Evolutionary conservation across 2,113 vertebrate species (phyloP).

Genomic region (Trematomus loennbergii): DNA sequence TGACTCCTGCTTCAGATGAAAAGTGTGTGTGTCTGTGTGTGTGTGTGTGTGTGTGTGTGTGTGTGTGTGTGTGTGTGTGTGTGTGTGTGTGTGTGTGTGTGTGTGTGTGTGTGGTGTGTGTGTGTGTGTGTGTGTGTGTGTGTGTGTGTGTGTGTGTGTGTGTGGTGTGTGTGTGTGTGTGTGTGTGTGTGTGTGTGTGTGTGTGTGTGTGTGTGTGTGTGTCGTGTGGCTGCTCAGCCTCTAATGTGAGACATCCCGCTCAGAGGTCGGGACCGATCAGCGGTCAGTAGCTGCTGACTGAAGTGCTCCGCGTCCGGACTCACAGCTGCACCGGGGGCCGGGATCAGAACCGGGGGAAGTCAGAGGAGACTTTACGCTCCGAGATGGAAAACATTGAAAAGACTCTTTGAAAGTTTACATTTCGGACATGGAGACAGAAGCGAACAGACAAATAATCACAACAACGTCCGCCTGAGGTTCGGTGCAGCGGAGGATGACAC

Average conservation of each 20-base stretch:
- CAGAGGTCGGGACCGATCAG: slow-evolving; percentile 28
- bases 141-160: neutral
- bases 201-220: slow-evolving; percentile 18
- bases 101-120: neutral
- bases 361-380: slow-evolving; percentile 19
- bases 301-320: slow-evolving; percentile 7
- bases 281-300: slow-evolving; percentile 38
- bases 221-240: slow-evolving; percentile 41
- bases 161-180: slow-evolving; percentile 1
- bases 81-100: no score
- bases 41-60: no score
- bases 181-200: neutral
- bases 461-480: slow-evolving; percentile 3
- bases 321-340: neutral
- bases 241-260: neutral
- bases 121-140: neutral
- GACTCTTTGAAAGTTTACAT: slow-evolving; percentile 51
- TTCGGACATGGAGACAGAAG: slow-evolving; percentile 40
- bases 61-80: no score
- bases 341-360: neutral
- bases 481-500: slow-evolving; percentile 56
- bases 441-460: neutral
- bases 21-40: no score
- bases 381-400: slow-evolving; percentile 53
- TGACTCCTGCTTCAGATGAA: no score